Conservation (phyloP, 2,113 vertebrate genomes). For the Pelusios castaneus region DNA sequence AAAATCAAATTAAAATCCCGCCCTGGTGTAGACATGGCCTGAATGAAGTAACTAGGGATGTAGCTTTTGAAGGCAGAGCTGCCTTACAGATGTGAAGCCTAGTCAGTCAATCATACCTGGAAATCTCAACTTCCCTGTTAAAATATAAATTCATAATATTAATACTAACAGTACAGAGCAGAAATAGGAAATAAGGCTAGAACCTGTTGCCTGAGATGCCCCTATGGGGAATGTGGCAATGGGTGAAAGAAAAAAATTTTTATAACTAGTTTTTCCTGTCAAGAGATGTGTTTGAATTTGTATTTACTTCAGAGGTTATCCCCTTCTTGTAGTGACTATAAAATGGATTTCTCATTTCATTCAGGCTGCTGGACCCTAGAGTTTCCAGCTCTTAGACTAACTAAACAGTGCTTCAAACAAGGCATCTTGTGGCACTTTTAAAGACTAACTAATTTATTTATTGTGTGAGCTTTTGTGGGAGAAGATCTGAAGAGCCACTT, state of each 20-base stretch:
- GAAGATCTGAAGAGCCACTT: no score
- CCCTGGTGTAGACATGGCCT: no score
- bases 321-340: not conserved
- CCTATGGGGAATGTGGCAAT: not conserved
- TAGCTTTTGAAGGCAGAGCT: not conserved
- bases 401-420: not conserved
- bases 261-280: not conserved
- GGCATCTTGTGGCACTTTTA: no score
- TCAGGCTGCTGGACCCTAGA: not conserved
- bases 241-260: not conserved
- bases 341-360: not conserved
- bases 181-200: not conserved
- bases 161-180: not conserved
- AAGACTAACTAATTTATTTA: no score
- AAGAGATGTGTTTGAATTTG: not conserved
- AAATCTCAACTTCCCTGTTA: not conserved
- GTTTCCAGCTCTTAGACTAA: not conserved
- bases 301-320: not conserved
- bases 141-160: not conserved
- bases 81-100: not conserved
- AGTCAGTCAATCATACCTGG: not conserved
- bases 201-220: not conserved
- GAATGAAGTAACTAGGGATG: not conserved
- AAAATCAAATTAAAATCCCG: no score
- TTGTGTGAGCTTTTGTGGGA: no score